These are phyloP conservation scores for Stichodactyla helianthus DNA, from an alignment of 64 coral and sea anemone genomes.

Conservation along the genomic window DNA sequence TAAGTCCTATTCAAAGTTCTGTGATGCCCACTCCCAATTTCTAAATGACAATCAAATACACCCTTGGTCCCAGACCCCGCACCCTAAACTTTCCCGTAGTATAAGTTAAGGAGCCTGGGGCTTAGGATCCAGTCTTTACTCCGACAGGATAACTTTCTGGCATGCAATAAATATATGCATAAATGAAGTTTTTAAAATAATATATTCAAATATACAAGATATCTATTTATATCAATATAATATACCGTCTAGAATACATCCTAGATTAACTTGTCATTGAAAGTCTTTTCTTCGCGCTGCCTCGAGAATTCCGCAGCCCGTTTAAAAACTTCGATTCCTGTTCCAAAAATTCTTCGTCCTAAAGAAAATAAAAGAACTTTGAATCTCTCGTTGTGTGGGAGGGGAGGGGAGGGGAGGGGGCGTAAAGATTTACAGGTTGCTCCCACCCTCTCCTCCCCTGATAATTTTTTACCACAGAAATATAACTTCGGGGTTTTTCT, in stretches of 20 bases:
- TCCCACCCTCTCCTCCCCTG: background rate
- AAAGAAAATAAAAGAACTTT: background rate
- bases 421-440: background rate
- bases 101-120: too few relatives aligned
- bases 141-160: too few relatives aligned
- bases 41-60: too few relatives aligned
- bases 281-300: background rate
- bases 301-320: conserved; percentile 29
- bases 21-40: too few relatives aligned
- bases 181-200: background rate
- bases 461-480: background rate
- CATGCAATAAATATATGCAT: too few relatives aligned
- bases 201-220: background rate
- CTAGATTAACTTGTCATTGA: background rate
- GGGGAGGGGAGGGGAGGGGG: background rate
- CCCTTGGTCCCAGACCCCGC: too few relatives aligned
- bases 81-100: too few relatives aligned
- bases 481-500: background rate
- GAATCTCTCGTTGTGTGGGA: background rate
- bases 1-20: too few relatives aligned
- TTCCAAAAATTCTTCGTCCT: conserved; percentile 76
- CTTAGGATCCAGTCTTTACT: too few relatives aligned
- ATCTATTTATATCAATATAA: background rate
- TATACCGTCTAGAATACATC: background rate
- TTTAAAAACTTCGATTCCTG: conserved; percentile 63